phyloP scores from a whole-genome alignment of 2,113 vertebrate species.

The Cynopterus brachyotis region DNA sequence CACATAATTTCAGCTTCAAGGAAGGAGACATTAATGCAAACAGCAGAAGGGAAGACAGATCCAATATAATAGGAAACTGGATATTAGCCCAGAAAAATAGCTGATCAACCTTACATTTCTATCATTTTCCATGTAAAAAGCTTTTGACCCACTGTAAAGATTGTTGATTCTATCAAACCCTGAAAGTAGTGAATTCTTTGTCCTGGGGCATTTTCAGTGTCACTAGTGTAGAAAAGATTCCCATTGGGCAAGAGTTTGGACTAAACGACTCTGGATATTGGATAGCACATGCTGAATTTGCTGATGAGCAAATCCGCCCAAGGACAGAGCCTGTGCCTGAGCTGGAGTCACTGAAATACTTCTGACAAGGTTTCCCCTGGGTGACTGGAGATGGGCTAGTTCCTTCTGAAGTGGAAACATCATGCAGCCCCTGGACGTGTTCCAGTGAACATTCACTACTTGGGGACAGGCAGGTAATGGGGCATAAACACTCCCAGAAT shows the following conservation, averaged over 20 bases:
- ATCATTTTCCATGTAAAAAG: constrained; percentile 4
- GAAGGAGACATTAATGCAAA: neutral
- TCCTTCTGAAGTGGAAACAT: neutral
- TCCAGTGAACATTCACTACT: neutral
- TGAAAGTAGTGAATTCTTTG: neutral
- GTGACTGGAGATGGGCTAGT: neutral
- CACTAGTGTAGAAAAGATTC: neutral
- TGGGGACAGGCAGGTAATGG: neutral
- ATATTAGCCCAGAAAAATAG: neutral
- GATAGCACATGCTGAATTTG: neutral
- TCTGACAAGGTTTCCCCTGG: neutral
- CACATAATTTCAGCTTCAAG: neutral
- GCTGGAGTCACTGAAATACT: neutral
- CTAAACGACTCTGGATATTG: neutral
- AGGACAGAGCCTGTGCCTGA: neutral
- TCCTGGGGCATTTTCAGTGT: neutral
- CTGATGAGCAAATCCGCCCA: neutral
- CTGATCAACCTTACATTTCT: neutral
- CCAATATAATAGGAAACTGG: neutral
- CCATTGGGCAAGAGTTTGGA: neutral
- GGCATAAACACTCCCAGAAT: neutral
- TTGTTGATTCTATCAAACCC: neutral
- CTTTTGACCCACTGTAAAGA: neutral
- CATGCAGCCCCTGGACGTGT: neutral
- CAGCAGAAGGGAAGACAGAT: neutral